These are phyloP conservation scores for Falco peregrinus DNA, from an alignment of 2,797 vertebrate genomes.

Conservation along the genomic window DNA sequence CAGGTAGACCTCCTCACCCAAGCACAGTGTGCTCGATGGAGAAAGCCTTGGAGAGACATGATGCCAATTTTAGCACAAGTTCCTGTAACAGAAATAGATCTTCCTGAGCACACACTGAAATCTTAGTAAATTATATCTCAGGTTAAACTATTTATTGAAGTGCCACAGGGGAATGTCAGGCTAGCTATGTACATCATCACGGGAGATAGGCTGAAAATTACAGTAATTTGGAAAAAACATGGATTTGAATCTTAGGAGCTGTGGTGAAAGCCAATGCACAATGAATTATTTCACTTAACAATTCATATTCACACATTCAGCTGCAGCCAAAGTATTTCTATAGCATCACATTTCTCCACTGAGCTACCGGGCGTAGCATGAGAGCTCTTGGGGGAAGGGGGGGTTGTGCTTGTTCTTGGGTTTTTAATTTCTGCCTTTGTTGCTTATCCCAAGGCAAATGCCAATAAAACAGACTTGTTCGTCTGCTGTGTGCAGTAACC, in stretches of 20 bases:
- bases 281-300: neutral
- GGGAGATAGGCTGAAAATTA: slow-evolving; percentile 63
- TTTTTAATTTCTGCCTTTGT: neutral
- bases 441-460: neutral
- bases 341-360: neutral
- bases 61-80: neutral
- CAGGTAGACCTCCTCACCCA: neutral
- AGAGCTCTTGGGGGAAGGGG: neutral
- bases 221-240: slow-evolving; percentile 63
- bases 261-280: slow-evolving; percentile 11
- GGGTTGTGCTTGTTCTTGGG: neutral
- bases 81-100: neutral
- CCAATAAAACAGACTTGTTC: neutral
- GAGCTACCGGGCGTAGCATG: neutral
- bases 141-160: slow-evolving; percentile 62
- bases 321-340: neutral
- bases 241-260: neutral
- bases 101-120: neutral
- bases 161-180: slow-evolving; percentile 30
- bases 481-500: neutral
- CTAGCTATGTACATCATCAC: slow-evolving; percentile 26
- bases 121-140: slow-evolving; percentile 61
- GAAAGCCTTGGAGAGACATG: neutral
- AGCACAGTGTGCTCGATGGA: neutral
- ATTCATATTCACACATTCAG: neutral